phyloP scores from a whole-genome alignment of 2,888 invertebrate species.

The Leucophenga montana region DNA sequence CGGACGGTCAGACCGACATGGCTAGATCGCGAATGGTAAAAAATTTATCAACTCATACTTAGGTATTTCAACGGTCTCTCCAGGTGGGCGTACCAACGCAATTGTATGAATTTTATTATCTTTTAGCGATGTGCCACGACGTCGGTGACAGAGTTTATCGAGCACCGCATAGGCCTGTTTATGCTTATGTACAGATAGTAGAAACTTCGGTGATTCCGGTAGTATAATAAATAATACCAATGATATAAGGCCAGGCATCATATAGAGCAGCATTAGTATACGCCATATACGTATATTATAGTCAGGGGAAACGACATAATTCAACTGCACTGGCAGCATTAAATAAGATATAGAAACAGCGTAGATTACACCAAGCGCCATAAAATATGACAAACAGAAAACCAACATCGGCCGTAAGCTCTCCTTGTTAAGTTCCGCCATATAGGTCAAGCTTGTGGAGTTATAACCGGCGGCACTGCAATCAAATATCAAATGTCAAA shows the following conservation, averaged over 20 bases:
- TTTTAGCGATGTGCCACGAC: too few relatives aligned
- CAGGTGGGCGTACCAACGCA: too few relatives aligned
- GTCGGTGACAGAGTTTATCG: slow-evolving; percentile 32
- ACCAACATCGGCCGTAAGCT: slow-evolving; percentile 37
- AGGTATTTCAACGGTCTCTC: too few relatives aligned
- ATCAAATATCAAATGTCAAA: not conserved
- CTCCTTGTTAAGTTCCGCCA: slow-evolving; percentile 37
- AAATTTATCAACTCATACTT: too few relatives aligned
- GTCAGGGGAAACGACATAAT: not conserved
- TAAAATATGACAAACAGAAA: slow-evolving; percentile 29
- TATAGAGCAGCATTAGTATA: slow-evolving; percentile 16
- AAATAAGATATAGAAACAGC: slow-evolving; percentile 32
- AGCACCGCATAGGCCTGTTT: slow-evolving; percentile 34
- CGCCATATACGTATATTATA: slow-evolving; percentile 40
- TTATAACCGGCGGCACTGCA: slow-evolving; percentile 35
- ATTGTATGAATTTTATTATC: too few relatives aligned
- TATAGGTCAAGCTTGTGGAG: slow-evolving; percentile 32
- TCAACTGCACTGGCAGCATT: slow-evolving; percentile 13
- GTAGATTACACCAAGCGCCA: slow-evolving; percentile 18
- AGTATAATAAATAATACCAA: not conserved
- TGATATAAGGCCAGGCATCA: slow-evolving; percentile 27
- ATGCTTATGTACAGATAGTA: slow-evolving; percentile 13
- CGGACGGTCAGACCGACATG: too few relatives aligned
- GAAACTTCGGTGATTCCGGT: slow-evolving; percentile 46
- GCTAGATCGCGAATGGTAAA: too few relatives aligned